These are phyloP conservation scores for Pandemis corylana DNA, from an alignment of 2,888 invertebrate genomes.

Conservation along the genomic window DNA sequence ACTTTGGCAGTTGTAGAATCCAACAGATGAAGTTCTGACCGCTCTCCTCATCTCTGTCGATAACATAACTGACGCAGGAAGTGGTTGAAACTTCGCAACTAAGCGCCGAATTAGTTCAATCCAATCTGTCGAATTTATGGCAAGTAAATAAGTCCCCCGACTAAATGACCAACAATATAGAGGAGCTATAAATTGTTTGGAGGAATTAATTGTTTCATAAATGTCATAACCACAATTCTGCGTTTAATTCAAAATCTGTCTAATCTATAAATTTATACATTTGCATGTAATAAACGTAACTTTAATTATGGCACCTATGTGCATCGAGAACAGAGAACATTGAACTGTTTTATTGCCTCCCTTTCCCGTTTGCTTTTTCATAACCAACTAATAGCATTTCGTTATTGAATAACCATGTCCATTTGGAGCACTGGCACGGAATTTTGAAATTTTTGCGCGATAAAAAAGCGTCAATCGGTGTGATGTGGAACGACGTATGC, in stretches of 20 bases:
- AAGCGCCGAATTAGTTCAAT: conserved; percentile 34
- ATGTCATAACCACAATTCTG: conserved; percentile 1
- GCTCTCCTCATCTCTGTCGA: conserved; percentile 50
- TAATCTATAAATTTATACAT: not conserved
- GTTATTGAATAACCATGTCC: conserved; percentile 39
- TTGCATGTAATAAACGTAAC: not conserved
- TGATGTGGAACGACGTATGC: conserved; percentile 26
- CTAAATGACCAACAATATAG: conserved; percentile 30
- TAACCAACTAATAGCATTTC: conserved; percentile 19
- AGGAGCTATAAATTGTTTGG: conserved; percentile 1
- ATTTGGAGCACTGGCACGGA: conserved; percentile 19
- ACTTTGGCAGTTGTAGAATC: conserved; percentile 5
- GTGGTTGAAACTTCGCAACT: conserved; percentile 52
- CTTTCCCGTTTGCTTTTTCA: not conserved
- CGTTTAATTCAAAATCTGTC: not conserved
- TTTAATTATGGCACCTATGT: not conserved
- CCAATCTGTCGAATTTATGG: conserved; percentile 34
- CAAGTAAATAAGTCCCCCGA: conserved; percentile 22
- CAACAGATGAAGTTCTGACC: conserved; percentile 21
- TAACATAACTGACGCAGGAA: conserved; percentile 53
- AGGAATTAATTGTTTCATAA: conserved; percentile 1
- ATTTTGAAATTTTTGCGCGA: conserved; percentile 20
- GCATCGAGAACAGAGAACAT: not conserved
- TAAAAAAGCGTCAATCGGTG: conserved; percentile 17
- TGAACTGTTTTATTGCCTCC: not conserved